Evolutionary conservation across 2,113 vertebrate species (phyloP).

Genomic region (Odontesthes bonariensis): DNA sequence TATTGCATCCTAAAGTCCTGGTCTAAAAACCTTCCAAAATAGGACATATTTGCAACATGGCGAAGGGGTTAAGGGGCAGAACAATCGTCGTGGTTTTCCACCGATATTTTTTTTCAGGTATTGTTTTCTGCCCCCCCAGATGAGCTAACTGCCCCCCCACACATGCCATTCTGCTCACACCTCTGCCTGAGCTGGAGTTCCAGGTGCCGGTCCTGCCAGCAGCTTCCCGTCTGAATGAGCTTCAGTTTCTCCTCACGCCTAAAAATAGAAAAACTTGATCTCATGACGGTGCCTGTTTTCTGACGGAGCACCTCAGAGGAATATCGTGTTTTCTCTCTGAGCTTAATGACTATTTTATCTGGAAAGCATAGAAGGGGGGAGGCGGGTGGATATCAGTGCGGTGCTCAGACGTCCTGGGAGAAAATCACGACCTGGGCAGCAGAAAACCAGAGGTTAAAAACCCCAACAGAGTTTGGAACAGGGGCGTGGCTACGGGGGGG

Average conservation of each 20-base stretch:
- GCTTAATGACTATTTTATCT: slow-evolving; percentile 4
- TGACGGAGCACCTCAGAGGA: slow-evolving; percentile 30
- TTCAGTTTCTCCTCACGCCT: slow-evolving; percentile 37
- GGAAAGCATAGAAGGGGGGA: neutral
- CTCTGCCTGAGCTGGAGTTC: slow-evolving; percentile 14
- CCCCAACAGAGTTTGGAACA: too few species aligned
- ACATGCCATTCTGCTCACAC: too few species aligned
- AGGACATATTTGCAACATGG: too few species aligned
- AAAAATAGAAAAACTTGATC: slow-evolving; percentile 66
- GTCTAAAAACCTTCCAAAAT: too few species aligned
- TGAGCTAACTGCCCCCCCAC: too few species aligned
- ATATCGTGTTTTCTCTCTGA: slow-evolving; percentile 46
- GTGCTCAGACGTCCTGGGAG: neutral
- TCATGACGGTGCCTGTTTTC: neutral
- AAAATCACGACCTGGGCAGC: neutral
- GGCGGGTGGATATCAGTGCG: slow-evolving; percentile 6
- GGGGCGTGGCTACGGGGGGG: too few species aligned
- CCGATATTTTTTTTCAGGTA: too few species aligned
- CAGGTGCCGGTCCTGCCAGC: slow-evolving; percentile 35
- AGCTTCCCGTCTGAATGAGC: slow-evolving; percentile 26
- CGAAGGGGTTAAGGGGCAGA: too few species aligned
- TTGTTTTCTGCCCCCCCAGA: too few species aligned
- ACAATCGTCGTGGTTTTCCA: too few species aligned
- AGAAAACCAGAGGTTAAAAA: neutral
- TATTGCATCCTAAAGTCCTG: too few species aligned